Base-by-base conservation (phyloP, 2,113 vertebrate species). In the Eleginops maclovinus region DNA sequence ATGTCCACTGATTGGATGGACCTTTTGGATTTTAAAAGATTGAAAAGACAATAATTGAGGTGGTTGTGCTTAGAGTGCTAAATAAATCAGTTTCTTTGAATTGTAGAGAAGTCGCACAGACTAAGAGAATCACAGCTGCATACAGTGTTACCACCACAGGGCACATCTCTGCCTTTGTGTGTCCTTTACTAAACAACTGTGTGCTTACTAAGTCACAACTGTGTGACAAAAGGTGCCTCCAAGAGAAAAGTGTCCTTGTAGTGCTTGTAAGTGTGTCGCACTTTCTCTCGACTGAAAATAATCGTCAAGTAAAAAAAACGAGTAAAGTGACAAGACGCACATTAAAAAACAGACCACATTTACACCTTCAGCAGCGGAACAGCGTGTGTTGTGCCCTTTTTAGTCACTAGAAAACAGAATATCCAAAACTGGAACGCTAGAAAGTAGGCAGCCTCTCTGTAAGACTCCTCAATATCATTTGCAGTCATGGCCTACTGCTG, bases 201-300 rank as follows among this genome's bases (percentile, higher is more conserved):
- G 19, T 31, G 49, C 49, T 77, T 36, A 43, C 56, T 59, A 79
- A 83, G 79, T 90, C 72, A 67, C 65, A 78, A 44, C 41, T n/a
- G n/a, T 56, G 22, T 82, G 81, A 82, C 59, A 75, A 79, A 82
- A 79, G 66, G 26, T 56, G 70, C 79, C 80, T 84, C 16, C 17
- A 66, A 85, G 82, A 73, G 47, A 28, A 16, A 80, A 69, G 31
- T 60, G 73, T 83, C 85, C 80, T 89, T 88, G 72, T 73, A 64
- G 63, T 41, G 68, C 15, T 62, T 44, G 36, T 4, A 1, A 19
- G 40, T 44, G 64, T 41, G 21, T 22, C 5, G 2, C 49, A 4
- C 40, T 36, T 36, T 36, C 31, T 36, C 31, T 36, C 31, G 31
- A 36, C 31, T 36, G 31, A 9, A 36, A 36, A 36, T 36, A 36